These are phyloP conservation scores for Anisognathus igniventris DNA, from an alignment of 2,797 vertebrate genomes.

Conservation along the genomic window DNA sequence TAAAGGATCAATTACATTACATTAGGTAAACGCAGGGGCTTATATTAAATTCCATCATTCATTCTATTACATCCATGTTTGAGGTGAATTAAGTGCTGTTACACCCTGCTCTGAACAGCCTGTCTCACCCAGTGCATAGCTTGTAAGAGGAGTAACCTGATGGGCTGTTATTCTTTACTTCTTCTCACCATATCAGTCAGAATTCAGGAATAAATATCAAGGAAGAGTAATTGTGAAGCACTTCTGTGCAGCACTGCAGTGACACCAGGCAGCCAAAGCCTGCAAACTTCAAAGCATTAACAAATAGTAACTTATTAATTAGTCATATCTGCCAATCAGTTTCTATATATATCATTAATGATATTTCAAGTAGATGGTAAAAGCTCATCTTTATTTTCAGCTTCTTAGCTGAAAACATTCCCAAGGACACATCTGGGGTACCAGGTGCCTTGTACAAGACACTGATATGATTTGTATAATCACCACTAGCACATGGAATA, in stretches of 20 bases:
- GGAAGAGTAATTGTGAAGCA: not conserved
- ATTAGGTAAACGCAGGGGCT: not conserved
- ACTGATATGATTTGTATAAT: not conserved
- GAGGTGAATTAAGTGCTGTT: not conserved
- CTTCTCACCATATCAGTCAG: rapidly evolving
- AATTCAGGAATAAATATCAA: not conserved
- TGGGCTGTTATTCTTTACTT: not conserved
- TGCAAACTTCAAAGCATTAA: not conserved
- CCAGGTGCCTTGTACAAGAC: too few relatives aligned
- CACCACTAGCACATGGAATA: rapidly evolving
- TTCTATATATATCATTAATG: not conserved
- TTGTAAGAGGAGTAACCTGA: not conserved
- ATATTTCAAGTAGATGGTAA: not conserved
- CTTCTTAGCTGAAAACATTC: not conserved
- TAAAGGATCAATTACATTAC: not conserved
- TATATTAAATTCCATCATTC: not conserved
- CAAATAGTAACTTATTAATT: not conserved
- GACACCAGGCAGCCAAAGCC: not conserved
- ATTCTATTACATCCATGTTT: not conserved
- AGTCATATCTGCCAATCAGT: not conserved
- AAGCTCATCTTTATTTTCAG: not conserved
- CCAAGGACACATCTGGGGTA: too few relatives aligned
- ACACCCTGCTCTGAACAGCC: not conserved
- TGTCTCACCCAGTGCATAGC: not conserved
- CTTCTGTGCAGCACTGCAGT: not conserved